These are phyloP conservation scores for Microchrysa polita DNA, from an alignment of 2,888 invertebrate species.

Conservation along the genomic window DNA sequence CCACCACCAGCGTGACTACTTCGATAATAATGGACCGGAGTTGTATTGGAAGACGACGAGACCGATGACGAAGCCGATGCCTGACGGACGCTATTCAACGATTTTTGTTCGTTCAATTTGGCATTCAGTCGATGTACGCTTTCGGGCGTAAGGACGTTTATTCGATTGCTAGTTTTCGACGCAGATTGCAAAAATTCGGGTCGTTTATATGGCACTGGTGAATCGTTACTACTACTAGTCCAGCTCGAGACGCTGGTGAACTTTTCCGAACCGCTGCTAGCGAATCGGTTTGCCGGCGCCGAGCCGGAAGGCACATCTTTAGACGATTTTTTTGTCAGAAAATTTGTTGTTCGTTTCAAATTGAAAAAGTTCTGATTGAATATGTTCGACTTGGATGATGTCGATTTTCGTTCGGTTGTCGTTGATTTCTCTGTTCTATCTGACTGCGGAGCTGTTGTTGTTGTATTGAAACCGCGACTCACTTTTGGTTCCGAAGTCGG, in stretches of 20 bases:
- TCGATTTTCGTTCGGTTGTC: constrained; percentile 7
- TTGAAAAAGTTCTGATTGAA: constrained; percentile 51
- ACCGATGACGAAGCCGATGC: not conserved
- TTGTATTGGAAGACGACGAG: constrained; percentile 5
- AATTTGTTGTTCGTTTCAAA: constrained; percentile 48
- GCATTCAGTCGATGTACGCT: constrained; percentile 61
- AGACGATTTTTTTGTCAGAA: constrained; percentile 39
- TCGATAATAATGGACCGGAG: constrained; percentile 19
- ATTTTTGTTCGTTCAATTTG: constrained; percentile 53
- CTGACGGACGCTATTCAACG: not conserved
- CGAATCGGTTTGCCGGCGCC: not conserved
- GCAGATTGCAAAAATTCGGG: constrained; percentile 43
- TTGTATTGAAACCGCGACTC: constrained; percentile 46
- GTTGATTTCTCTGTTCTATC: constrained; percentile 10
- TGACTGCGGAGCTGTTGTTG: not conserved
- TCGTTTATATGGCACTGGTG: constrained; percentile 29
- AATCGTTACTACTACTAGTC: constrained; percentile 43
- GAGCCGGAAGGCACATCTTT: constrained; percentile 39
- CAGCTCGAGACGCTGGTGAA: constrained; percentile 44
- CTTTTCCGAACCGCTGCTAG: constrained; percentile 39
- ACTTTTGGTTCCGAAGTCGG: constrained; percentile 52
- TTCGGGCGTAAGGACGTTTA: constrained; percentile 62
- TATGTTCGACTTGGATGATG: constrained; percentile 37
- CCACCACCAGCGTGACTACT: not conserved
- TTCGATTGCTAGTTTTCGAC: constrained; percentile 54